Base-by-base conservation (phyloP, 2,113 vertebrate genomes). In the Noturus placidus region DNA sequence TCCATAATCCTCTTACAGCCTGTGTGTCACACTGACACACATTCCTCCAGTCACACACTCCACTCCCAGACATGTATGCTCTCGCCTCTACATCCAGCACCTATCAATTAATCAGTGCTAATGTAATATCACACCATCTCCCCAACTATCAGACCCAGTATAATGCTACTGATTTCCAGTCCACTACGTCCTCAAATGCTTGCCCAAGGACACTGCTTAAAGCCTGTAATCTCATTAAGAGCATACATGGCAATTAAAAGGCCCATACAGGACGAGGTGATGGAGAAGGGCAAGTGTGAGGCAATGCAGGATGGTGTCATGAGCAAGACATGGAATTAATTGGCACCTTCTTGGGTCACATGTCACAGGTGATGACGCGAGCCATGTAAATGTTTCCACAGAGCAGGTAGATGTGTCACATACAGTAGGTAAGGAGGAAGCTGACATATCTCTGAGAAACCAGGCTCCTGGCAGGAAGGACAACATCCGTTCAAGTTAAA, bases 81-180 rank as follows among this genome's bases (percentile, higher is more conserved):
- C 92, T 86, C 89, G 85, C 83, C 69, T 91, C 59, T 54, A 46
- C 78, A 72, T 78, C 74, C 72, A n/a, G 77, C 78, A 57, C 67
- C 85, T 87, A 84, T 91, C 91, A 91, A 88, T 91, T 93, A 92
- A 94, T 94, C 93, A 92, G 90, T 92, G 92, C 90, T 93, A 93
- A 94, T 93, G 91, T 91, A 92, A 93, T 93, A 89, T 87, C 89
- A 83, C 10, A 30, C 59, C 82, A 67, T 85, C 87, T 57, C 57
- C 30, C 67, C 57, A 85, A 85, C 65, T 65, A 84, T 78, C 88
- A 14, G 57, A 38, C 86, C 72, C 9, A 6, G 78, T 19, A 54
- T 79, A 79, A 54, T 65, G 15, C 81, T 35, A 79, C 85, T 83
- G 70, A 86, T 82, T 78, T 67, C 81, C 76, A 27, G n/a, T 76